Conservation (phyloP, 2,113 vertebrate genomes). For the pig (Sus scrofa) region DNA sequence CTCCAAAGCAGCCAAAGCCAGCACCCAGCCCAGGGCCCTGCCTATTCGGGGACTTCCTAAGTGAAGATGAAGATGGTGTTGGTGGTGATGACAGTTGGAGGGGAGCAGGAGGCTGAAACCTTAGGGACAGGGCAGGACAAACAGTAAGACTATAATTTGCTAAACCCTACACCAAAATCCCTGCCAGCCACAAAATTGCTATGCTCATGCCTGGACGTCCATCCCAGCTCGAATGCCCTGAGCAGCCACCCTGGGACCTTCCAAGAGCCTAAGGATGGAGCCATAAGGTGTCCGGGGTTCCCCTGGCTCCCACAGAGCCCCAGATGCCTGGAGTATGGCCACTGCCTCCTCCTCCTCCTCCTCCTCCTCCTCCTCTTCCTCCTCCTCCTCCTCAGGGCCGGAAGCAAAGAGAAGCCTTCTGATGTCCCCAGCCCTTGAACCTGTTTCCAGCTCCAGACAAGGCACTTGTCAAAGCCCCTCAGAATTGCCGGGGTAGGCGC, state of each 20-base stretch:
- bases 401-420: not conserved
- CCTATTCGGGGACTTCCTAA: not conserved
- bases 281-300: not conserved
- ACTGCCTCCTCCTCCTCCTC: not conserved
- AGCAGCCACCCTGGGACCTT: not conserved
- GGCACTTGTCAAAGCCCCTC: conserved; percentile 66
- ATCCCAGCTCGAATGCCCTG: not conserved
- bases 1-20: conserved; percentile 3
- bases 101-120: not conserved
- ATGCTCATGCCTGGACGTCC: conserved; percentile 1
- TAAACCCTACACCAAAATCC: conserved; percentile 52
- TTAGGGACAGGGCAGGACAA: conserved; percentile 21
- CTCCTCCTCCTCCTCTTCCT: not conserved
- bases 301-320: not conserved
- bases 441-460: conserved; percentile 1
- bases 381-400: not conserved
- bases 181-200: conserved; percentile 64
- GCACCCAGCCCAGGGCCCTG: not conserved
- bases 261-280: not conserved
- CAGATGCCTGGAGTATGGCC: not conserved
- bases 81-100: conserved; percentile 42
- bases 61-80: conserved; percentile 59
- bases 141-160: conserved; percentile 67
- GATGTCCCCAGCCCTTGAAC: conserved; percentile 41
- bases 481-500: conserved; percentile 49